Evolutionary conservation across 2,888 invertebrate species (phyloP).

Genomic region (Dryobota labecula): DNA sequence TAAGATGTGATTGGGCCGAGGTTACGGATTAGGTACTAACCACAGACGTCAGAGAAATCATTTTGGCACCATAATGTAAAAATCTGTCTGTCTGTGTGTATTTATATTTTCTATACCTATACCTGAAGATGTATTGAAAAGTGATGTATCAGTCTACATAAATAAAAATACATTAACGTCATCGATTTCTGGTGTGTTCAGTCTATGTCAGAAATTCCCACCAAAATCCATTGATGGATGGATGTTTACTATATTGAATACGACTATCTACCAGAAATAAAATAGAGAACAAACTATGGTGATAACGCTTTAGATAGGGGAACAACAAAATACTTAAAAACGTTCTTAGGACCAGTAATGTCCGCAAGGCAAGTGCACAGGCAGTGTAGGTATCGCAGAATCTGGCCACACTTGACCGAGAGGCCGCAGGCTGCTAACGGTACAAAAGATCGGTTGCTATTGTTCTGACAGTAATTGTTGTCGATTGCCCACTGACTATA

Average conservation of each 20-base stretch:
- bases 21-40: constrained; percentile 52
- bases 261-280: constrained; percentile 6
- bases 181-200: constrained; percentile 18
- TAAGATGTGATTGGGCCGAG: constrained; percentile 57
- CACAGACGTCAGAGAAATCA: constrained; percentile 51
- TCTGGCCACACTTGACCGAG: constrained; percentile 65
- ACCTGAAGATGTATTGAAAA: constrained; percentile 35
- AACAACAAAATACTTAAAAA: constrained; percentile 15
- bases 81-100: no score
- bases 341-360: constrained; percentile 19
- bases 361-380: constrained; percentile 36
- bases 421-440: constrained; percentile 79
- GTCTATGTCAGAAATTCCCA: constrained; percentile 10
- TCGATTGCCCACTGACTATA: constrained; percentile 74
- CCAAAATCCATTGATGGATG: constrained; percentile 21
- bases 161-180: constrained; percentile 41
- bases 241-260: not conserved
- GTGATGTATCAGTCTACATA: constrained; percentile 30
- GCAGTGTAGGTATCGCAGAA: constrained; percentile 51
- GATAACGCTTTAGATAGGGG: not conserved
- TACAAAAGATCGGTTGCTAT: constrained; percentile 78
- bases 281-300: constrained; percentile 1
- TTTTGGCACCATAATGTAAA: constrained; percentile 59
- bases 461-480: constrained; percentile 88
- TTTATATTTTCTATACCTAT: constrained; percentile 28